Base-by-base conservation (phyloP, 2,113 vertebrate genomes). In the Oriolus oriolus region DNA sequence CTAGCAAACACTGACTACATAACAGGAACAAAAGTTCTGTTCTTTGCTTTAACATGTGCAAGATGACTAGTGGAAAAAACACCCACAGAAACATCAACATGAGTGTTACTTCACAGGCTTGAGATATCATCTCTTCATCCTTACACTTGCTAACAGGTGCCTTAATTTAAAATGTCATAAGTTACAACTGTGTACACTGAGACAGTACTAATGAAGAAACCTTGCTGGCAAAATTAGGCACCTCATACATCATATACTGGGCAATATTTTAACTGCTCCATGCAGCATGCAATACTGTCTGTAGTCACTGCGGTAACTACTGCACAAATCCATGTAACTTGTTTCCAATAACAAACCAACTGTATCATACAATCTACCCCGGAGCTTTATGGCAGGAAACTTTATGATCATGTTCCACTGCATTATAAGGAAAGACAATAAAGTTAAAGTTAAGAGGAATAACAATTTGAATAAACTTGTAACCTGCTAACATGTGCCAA, bases 281-380 rank as follows among this genome's bases (percentile, higher is more conserved):
- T 41, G 57, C 60, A 88, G 35, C 37, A 78, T 6, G 41, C 60
- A 93, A 30, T 20, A 12, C 49, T 84, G 81, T 45, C 82, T 82
- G 60, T 21, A 89, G 84, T 80, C 83, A 59, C 77, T 88, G 78
- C 41, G 50, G 91, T 92, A 97, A 97, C 90, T 65, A 93, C 68
- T 11, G 92, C 59, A 94, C 73, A 96, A 76, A 93, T 75, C 64
- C 84, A 87, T 24, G 0, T 37, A 91, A 79, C 73, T 80, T 92
- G 87, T 92, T 93, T 91, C 89, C 85, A 97, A 33, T 85, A 97
- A 94, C 80, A 95, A 97, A 90, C 64, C 68, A 94, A 90, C 95
- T 17, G 44, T 88, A 96, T 91, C 88, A 22, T 24, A 47, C 42
- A 71, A 89, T 87, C 90, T 90, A 86, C 78, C 73, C 90, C 0